Percentiles rank a stretch among this genome's conserved stretches.
Evolutionary conservation across 1,140 invertebrate species (phyloP).

Genomic region (Caenorhabditis brenneri): DNA sequence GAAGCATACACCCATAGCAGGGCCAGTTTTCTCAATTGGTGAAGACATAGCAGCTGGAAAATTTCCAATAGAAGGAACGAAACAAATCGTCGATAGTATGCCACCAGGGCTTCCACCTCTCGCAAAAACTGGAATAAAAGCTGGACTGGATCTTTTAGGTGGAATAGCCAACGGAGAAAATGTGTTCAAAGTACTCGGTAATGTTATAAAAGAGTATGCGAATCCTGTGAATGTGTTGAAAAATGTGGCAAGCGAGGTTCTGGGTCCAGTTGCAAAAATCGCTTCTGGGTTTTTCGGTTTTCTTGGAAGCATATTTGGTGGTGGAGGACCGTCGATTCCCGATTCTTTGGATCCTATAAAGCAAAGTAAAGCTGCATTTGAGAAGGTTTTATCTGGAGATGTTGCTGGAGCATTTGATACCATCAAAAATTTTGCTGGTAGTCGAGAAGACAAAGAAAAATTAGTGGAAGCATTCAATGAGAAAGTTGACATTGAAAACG

Average conservation of each 20-base stretch:
- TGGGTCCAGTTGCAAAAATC: not conserved
- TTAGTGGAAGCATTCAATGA: not conserved
- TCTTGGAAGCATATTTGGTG: not conserved
- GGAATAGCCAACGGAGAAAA: not conserved
- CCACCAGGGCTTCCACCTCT: not conserved
- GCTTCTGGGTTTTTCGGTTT: not conserved
- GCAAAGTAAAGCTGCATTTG: not conserved
- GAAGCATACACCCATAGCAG: too few species aligned
- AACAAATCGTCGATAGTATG: too few species aligned
- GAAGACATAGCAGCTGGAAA: too few species aligned
- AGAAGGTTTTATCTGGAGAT: not conserved
- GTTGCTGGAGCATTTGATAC: not conserved
- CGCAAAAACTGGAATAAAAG: not conserved
- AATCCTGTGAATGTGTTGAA: not conserved
- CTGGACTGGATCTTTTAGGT: not conserved
- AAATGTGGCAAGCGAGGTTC: not conserved
- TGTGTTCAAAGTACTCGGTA: not conserved
- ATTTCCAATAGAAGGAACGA: too few species aligned
- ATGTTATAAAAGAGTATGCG: not conserved
- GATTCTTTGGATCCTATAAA: not conserved
- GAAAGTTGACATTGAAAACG: not conserved
- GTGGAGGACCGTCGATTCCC: not conserved
- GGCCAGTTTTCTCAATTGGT: too few species aligned
- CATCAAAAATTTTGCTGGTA: not conserved
- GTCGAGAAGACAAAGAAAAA: not conserved